Conservation (phyloP, 2,797 vertebrate genomes). For the Anabacerthia variegaticeps region DNA sequence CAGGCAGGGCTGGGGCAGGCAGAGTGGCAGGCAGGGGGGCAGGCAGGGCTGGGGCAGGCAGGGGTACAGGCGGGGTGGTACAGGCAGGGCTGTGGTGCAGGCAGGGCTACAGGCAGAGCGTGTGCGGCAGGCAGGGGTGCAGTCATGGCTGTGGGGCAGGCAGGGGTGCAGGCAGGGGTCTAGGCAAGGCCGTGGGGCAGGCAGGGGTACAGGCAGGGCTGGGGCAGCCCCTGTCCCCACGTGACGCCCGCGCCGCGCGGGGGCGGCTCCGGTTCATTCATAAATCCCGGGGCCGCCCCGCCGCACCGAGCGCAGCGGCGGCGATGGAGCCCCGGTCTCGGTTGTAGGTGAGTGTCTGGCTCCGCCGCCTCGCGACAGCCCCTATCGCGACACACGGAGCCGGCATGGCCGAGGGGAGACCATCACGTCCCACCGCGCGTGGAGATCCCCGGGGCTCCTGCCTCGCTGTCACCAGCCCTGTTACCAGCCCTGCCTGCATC, state of each 20-base stretch:
- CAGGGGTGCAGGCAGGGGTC: not conserved
- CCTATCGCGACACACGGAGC: not conserved
- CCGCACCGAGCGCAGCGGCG: slow-evolving; percentile 44
- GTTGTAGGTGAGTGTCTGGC: slow-evolving; percentile 7
- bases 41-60: not conserved
- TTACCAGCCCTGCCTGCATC: not conserved
- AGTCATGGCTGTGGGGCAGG: not conserved
- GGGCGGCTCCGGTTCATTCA: slow-evolving; percentile 63
- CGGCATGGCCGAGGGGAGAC: not conserved
- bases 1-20: not conserved
- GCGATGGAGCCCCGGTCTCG: slow-evolving; percentile 48
- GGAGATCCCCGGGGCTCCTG: not conserved
- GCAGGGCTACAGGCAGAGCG: not conserved
- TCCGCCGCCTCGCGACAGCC: not conserved
- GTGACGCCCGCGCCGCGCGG: slow-evolving; percentile 52
- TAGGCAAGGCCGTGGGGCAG: not conserved
- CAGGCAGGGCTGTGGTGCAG: not conserved
- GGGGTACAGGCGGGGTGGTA: not conserved
- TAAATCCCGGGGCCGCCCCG: slow-evolving; percentile 54
- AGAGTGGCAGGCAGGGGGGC: not conserved
- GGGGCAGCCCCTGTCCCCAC: slow-evolving; percentile 30
- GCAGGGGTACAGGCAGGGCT: not conserved
- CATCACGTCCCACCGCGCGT: not conserved
- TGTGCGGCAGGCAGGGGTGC: not conserved
- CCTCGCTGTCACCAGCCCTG: not conserved